phyloP scores from a whole-genome alignment of 2,888 invertebrate species.

The Caenorhabditis zanzibari region DNA sequence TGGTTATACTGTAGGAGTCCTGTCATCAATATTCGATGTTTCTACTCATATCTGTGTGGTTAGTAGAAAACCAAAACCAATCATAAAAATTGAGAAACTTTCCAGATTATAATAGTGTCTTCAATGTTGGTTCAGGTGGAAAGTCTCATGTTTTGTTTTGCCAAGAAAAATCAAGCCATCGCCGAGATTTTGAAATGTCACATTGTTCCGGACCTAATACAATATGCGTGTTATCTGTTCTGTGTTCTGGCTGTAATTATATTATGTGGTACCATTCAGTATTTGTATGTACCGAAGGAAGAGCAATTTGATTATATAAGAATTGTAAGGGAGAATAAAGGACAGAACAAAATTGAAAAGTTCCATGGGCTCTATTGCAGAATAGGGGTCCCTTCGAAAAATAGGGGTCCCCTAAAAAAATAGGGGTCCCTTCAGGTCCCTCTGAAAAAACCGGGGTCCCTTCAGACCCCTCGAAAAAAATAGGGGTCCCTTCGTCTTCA shows the following conservation, averaged over 20 bases:
- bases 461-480: too few relatives aligned
- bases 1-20: not conserved
- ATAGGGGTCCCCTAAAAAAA: too few relatives aligned
- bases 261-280: not conserved
- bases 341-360: not conserved
- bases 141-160: not conserved
- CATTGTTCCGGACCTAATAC: not conserved
- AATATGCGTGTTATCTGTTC: not conserved
- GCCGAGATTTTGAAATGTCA: not conserved
- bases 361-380: too few relatives aligned
- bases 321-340: not conserved
- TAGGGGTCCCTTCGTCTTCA: too few relatives aligned
- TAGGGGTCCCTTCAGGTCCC: too few relatives aligned
- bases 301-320: not conserved
- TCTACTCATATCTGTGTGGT: not conserved
- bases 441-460: too few relatives aligned
- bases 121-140: not conserved
- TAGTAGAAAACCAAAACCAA: not conserved
- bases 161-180: constrained; percentile 11
- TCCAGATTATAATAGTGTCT: not conserved
- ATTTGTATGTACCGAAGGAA: not conserved
- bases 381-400: too few relatives aligned
- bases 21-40: not conserved
- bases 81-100: not conserved
- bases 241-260: not conserved